Evolutionary conservation across 2,797 vertebrate genomes (phyloP), one percentile per base, ranked within the genome.

Genomic region (Microctenopoma stevenorrisi): DNA sequence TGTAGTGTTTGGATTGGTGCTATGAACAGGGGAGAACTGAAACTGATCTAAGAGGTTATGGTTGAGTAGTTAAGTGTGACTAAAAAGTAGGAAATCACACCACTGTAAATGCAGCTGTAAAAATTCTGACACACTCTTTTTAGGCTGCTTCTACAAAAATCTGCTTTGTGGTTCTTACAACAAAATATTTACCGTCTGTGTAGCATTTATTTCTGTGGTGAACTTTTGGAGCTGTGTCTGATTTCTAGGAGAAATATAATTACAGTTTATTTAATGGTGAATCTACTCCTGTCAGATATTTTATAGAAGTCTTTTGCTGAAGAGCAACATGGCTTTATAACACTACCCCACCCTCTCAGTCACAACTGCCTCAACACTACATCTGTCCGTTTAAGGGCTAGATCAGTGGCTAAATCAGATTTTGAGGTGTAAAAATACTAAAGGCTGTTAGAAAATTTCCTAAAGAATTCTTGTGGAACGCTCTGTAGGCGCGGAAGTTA

Each of bases 391-490:
- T 55, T 33, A 57, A 46, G 30, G 28, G 16, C 38, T 44, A 28
- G n/a, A 14, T 46, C 47, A 37, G 52, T 18, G 30, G 1, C 13
- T 9, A 44, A 49, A 55, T 72, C 54, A 6, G 26, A 67, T 16
- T 64, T 25, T 48, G 35, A n/a, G 7, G 5, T 22, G 47, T 37
- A 18, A 47, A 35, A 57, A 65, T 55, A 35, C 47, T 56, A 18
- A 30, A 3, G 33, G 30, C 62, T 63, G 52, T 71, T 50, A 25
- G 33, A 52, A 30, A n/a, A 48, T 47, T 53, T 44, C 35, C 55
- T 70, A 35, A 25, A 68, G n/a, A 76, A 78, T 58, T 48, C 25
- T 42, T 58, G 68, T 56, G 66, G 74, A 71, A 83, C 63, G 50
- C 60, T 48, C 38, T 48, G 52, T 46, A 30, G 47, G 48, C 68